Conservation (phyloP, 2,797 vertebrate species). For the Babyrousa celebensis region DNA sequence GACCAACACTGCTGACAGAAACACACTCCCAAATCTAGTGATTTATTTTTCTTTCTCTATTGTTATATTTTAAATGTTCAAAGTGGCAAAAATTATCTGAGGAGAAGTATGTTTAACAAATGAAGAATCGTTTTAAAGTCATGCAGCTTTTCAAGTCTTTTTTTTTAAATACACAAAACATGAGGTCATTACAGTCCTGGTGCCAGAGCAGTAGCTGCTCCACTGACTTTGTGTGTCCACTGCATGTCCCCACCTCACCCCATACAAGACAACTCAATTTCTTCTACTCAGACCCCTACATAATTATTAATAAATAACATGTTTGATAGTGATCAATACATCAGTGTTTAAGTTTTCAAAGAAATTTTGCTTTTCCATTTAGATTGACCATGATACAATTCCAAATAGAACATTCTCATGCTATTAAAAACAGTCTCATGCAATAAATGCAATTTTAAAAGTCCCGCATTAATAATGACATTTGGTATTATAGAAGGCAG, state of each 20-base stretch:
- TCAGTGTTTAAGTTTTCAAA: constrained; percentile 62
- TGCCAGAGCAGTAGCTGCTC: neutral
- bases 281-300: neutral
- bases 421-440: constrained; percentile 82
- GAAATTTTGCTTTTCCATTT: constrained; percentile 68
- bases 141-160: neutral
- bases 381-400: constrained; percentile 66
- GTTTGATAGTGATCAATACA: constrained; percentile 64
- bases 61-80: neutral
- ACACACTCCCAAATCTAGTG: neutral
- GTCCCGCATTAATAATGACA: constrained; percentile 63
- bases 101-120: neutral
- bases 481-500: constrained; percentile 76
- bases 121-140: constrained; percentile 43
- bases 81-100: neutral
- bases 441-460: constrained; percentile 78
- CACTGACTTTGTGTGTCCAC: neutral
- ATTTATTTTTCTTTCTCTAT: neutral
- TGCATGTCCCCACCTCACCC: neutral
- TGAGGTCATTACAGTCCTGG: neutral
- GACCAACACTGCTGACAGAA: neutral
- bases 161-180: neutral
- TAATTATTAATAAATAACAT: neutral
- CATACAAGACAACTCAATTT: neutral
- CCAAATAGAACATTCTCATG: constrained; percentile 81